Percentiles rank a stretch among this genome's conserved stretches.
Evolutionary conservation across 2,797 vertebrate genomes (phyloP).

Genomic region (Catostomus latipinnis): DNA sequence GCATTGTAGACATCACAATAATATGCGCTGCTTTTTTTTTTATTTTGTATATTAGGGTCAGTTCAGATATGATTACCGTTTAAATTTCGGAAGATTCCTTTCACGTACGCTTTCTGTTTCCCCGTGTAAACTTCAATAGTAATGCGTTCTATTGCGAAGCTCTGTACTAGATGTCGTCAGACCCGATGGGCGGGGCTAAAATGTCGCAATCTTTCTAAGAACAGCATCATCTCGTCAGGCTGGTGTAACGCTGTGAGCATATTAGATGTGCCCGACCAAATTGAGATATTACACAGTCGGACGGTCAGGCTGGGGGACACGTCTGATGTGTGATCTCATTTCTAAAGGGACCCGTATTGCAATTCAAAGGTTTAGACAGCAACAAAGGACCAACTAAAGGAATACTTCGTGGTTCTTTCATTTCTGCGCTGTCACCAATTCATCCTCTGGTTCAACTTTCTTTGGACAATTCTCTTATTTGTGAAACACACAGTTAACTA

Average conservation of each 20-base stretch:
- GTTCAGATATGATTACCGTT: too few relatives aligned
- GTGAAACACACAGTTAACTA: neutral
- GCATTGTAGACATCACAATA: neutral
- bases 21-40: too few relatives aligned
- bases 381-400: conserved; percentile 21
- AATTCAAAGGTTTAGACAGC: conserved; percentile 12
- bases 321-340: conserved; percentile 51
- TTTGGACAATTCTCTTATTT: conserved; percentile 10
- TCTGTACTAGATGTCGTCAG: conserved; percentile 65
- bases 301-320: conserved; percentile 57
- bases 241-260: conserved; percentile 57
- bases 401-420: neutral
- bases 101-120: conserved; percentile 15
- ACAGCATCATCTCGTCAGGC: conserved; percentile 66
- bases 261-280: conserved; percentile 56
- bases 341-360: conserved; percentile 22
- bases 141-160: conserved; percentile 56
- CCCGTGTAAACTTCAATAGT: conserved; percentile 23
- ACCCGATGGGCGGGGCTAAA: conserved; percentile 59
- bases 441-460: conserved; percentile 24
- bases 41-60: too few relatives aligned
- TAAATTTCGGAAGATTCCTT: neutral
- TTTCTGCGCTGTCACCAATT: conserved; percentile 8
- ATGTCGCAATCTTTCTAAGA: conserved; percentile 69
- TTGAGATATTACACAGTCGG: conserved; percentile 53